phyloP scores from a whole-genome alignment of 2,797 vertebrate genomes.

The Diceros bicornis region DNA sequence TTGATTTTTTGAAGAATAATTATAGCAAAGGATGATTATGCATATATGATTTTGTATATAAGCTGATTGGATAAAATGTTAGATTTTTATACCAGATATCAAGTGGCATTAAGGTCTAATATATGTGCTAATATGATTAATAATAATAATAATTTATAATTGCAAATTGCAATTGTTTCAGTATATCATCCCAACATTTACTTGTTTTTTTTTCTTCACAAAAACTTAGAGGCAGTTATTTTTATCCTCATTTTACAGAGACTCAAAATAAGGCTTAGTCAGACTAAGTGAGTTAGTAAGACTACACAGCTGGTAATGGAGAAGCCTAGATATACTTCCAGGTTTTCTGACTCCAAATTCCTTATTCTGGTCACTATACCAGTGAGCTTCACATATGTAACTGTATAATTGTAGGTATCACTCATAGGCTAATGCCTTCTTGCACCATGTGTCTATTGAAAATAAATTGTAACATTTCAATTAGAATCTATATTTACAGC shows the following conservation, averaged over 20 bases:
- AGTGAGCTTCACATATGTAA: not conserved
- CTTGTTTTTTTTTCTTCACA: not conserved
- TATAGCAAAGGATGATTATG: not conserved
- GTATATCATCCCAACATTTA: not conserved
- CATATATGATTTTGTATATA: not conserved
- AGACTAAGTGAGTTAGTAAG: not conserved
- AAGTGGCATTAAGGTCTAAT: constrained; percentile 11
- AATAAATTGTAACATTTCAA: not conserved
- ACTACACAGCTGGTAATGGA: not conserved
- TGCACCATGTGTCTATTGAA: not conserved
- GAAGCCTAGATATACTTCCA: not conserved
- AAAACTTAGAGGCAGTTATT: not conserved
- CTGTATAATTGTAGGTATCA: not conserved
- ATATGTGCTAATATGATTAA: not conserved
- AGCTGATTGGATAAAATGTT: not conserved
- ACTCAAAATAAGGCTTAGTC: not conserved
- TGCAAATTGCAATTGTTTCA: not conserved
- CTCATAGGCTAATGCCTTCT: not conserved
- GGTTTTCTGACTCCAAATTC: not conserved
- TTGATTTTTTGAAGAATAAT: constrained; percentile 36
- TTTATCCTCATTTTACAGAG: constrained; percentile 20
- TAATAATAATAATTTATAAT: not conserved
- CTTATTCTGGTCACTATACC: not conserved
- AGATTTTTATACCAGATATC: not conserved
- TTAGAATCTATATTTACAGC: constrained; percentile 10